Percentiles rank a stretch among this genome's conserved stretches.
Evolutionary conservation across 2,888 invertebrate genomes (phyloP).

Genomic region (Eupelmus urozonus): DNA sequence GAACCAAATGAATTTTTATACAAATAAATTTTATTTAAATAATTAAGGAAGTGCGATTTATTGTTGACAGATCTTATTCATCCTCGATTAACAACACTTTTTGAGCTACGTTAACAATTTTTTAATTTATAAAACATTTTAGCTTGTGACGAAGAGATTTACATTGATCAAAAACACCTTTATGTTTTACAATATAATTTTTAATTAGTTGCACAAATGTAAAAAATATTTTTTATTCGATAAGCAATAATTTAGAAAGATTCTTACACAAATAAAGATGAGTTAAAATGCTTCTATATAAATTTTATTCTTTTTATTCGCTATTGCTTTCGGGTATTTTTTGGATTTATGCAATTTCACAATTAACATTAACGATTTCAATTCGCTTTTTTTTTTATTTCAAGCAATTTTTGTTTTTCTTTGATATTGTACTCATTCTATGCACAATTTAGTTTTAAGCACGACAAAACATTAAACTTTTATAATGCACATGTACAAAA

Average conservation of each 20-base stretch:
- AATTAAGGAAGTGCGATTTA: too few species aligned
- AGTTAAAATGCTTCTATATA: conserved; percentile 47
- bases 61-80: conserved; percentile 19
- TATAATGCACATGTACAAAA: conserved; percentile 53
- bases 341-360: conserved; percentile 41
- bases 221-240: conserved; percentile 32
- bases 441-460: conserved; percentile 39
- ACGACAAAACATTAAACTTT: conserved; percentile 49
- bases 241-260: conserved; percentile 40
- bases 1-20: conserved; percentile 14
- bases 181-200: conserved; percentile 40
- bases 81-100: conserved; percentile 16
- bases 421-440: conserved; percentile 55
- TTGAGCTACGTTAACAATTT: not conserved
- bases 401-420: conserved; percentile 32
- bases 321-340: conserved; percentile 54
- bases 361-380: conserved; percentile 46
- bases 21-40: conserved; percentile 15
- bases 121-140: conserved; percentile 23
- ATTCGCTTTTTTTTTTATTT: conserved; percentile 10
- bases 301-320: conserved; percentile 51
- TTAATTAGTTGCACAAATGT: conserved; percentile 34
- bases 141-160: conserved; percentile 39
- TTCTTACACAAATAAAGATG: conserved; percentile 42
- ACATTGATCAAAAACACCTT: conserved; percentile 50